Conservation (phyloP, 23 tunicate species). For the Diplosoma virens region DNA sequence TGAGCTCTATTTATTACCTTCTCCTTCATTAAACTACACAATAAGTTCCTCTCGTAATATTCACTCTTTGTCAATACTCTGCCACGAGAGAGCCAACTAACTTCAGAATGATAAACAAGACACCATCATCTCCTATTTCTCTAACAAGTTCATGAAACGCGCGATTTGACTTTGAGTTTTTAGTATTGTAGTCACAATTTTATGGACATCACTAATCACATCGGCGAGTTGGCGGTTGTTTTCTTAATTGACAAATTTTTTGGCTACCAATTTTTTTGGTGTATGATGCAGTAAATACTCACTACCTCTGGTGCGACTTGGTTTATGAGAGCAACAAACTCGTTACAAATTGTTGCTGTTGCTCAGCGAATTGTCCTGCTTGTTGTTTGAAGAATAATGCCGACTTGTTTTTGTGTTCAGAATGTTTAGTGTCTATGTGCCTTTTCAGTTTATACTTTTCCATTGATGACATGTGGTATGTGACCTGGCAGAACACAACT, state of each 20-base stretch:
- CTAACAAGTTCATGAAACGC: conserved; percentile 67
- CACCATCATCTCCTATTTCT: conserved; percentile 57
- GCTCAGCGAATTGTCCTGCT: conserved; percentile 46
- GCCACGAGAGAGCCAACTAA: conserved; percentile 56
- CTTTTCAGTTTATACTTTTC: conserved; percentile 34
- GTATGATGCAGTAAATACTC: conserved; percentile 27
- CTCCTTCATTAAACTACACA: conserved; percentile 43
- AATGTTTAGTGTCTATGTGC: conserved; percentile 58
- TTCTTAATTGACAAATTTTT: conserved; percentile 56
- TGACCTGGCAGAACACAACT: conserved; percentile 49
- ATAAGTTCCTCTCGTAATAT: conserved; percentile 42
- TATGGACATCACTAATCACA: conserved; percentile 49
- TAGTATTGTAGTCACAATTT: conserved; percentile 47
- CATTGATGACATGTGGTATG: conserved; percentile 47
- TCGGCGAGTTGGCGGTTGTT: conserved; percentile 56
- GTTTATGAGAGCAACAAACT: conserved; percentile 36
- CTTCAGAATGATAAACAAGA: conserved; percentile 67
- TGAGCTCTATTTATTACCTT: conserved; percentile 49
- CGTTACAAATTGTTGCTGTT: conserved; percentile 39
- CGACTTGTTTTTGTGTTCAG: conserved; percentile 60
- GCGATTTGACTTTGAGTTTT: conserved; percentile 50
- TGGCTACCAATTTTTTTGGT: conserved; percentile 50
- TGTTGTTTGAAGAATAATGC: conserved; percentile 46
- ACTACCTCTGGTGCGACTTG: conserved; percentile 39
- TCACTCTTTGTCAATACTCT: conserved; percentile 56